Base-by-base conservation (phyloP, 2,113 vertebrate species). In the Megalops atlanticus region DNA sequence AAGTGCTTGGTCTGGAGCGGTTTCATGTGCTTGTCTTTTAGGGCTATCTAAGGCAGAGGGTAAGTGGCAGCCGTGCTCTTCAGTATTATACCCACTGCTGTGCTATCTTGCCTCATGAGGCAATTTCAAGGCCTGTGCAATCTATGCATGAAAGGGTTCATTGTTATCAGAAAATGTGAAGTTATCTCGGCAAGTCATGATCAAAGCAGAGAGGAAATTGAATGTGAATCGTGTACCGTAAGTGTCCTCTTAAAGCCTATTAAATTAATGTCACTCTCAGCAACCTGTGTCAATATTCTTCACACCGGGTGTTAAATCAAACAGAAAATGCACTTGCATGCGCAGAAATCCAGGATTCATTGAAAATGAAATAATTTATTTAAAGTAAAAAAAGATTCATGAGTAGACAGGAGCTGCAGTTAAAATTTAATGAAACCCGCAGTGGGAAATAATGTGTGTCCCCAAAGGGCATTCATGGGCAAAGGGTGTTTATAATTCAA, bases 401-500 rank as follows among this genome's bases (percentile, higher is more conserved):
- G 58, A 64, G n/a, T 64, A 64, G 58, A 31, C 27, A 1, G 24
- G 43, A 45, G 43, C 43, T 45, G 58, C 12, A n/a, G 24, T 64
- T 64, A 64, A 64, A 64, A 64, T 64, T 64, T 64, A 64, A 64
- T 64, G 24, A 64, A 64, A 64, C 58, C n/a, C 16, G 49, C 49
- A 54, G 24, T 31, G 76, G 45, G 79, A 69, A 27, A 35, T 84
- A 84, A 82, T 31, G 43, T 1, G 15, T 74, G 35, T 31, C 52
- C 47, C 24, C 41, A 10, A 73, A 73, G 52, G 52, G 16, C 71
- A 15, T 33, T 40, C 27, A 36, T 71, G 27, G n/a, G 27, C n/a
- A 27, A 31, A 71, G 81, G 72, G 76, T 84, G 80, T 82, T 81
- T 40, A 81, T 78, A 76, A 54, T 52, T 78, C 54, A 82, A 71